phyloP scores from a whole-genome alignment of 1,140 invertebrate genomes.

The Drosophila rufa region DNA sequence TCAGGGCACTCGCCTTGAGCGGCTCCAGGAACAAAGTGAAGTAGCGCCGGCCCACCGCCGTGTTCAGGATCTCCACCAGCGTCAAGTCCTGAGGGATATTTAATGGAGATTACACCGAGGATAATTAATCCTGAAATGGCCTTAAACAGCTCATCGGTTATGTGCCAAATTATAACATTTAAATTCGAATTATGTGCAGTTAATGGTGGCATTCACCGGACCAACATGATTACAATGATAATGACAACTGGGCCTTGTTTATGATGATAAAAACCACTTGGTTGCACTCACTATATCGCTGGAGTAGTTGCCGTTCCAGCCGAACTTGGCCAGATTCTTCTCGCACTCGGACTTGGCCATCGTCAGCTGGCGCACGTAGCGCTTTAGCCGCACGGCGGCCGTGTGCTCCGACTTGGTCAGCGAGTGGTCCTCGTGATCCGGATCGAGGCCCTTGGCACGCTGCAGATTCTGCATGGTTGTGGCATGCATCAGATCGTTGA shows the following conservation, averaged over 20 bases:
- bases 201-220: neutral
- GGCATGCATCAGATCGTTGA: conserved; percentile 96
- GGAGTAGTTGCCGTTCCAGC: conserved; percentile 92
- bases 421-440: conserved; percentile 88
- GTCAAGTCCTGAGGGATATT: conserved; percentile 86
- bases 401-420: conserved; percentile 89
- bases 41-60: conserved; percentile 89
- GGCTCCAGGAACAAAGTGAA: conserved; percentile 93
- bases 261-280: neutral
- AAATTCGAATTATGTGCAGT: too few relatives aligned
- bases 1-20: conserved; percentile 91
- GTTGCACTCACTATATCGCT: conserved; percentile 72
- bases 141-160: too few relatives aligned
- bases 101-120: too few relatives aligned
- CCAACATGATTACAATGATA: too few relatives aligned
- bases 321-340: conserved; percentile 90
- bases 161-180: too few relatives aligned
- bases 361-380: conserved; percentile 93
- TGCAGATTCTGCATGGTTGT: conserved; percentile 96
- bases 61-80: conserved; percentile 89
- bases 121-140: too few relatives aligned
- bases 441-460: conserved; percentile 90
- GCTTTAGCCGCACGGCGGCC: conserved; percentile 90
- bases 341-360: conserved; percentile 94
- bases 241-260: too few relatives aligned